These are phyloP conservation scores for Acridotheres tristis DNA, from an alignment of 2,797 vertebrate genomes.

Conservation along the genomic window DNA sequence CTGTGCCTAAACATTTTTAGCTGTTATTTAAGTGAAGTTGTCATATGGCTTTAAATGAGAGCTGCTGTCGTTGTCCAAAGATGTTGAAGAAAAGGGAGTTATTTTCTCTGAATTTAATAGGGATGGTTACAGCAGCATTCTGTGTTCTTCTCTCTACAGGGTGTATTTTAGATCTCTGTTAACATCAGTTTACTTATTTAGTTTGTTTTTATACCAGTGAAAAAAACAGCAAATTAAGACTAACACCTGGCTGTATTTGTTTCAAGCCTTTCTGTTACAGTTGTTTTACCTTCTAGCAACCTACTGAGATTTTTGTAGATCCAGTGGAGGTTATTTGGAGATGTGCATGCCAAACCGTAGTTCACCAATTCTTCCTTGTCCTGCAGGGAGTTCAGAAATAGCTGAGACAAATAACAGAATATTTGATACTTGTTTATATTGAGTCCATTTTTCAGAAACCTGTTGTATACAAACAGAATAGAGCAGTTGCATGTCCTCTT, in stretches of 20 bases:
- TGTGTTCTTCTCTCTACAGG: neutral
- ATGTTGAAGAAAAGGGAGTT: neutral
- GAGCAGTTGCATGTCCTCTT: neutral
- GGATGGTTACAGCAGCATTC: neutral
- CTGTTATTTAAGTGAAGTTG: neutral
- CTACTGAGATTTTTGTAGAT: neutral
- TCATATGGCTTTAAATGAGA: slow-evolving; percentile 22
- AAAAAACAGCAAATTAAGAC: neutral
- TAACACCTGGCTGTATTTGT: neutral
- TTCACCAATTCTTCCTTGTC: neutral
- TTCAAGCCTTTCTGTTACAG: neutral
- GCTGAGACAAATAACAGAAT: neutral
- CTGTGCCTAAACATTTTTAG: slow-evolving; percentile 54
- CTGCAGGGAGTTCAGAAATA: neutral
- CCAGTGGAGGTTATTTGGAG: neutral
- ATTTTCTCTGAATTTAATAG: neutral
- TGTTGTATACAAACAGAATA: neutral
- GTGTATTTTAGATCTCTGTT: neutral
- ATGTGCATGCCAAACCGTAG: rapidly evolving
- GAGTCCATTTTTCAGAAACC: neutral
- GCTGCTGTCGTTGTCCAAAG: neutral
- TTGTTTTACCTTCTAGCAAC: neutral
- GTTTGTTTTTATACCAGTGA: no score
- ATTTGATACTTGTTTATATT: neutral
- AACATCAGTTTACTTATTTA: no score